These are phyloP conservation scores for Monomorium pharaonis DNA, from an alignment of 1,140 invertebrate species.

Conservation along the genomic window DNA sequence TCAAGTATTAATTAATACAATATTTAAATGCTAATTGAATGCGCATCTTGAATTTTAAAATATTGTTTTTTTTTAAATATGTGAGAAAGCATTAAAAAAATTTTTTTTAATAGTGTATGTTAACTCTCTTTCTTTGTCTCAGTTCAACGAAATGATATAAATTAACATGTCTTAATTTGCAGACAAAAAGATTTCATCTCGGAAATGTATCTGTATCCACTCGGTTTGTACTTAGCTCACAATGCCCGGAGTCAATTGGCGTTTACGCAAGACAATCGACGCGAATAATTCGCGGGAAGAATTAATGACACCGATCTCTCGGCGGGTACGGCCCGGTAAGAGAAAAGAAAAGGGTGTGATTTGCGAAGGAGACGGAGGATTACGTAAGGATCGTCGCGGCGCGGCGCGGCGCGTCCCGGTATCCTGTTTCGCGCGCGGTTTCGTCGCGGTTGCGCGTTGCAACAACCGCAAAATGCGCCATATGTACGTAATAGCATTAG, in stretches of 20 bases:
- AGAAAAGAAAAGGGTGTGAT: constrained; percentile 24
- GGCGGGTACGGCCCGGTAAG: not conserved
- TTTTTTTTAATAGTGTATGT: not conserved
- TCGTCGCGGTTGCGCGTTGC: not conserved
- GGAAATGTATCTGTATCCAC: not conserved
- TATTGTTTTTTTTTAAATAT: too few relatives aligned
- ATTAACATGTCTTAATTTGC: not conserved
- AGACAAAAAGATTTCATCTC: not conserved
- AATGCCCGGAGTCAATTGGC: constrained; percentile 32
- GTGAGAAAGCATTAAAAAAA: not conserved
- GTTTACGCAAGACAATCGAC: constrained; percentile 66
- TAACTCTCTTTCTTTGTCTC: not conserved
- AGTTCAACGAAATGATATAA: not conserved
- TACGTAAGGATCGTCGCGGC: constrained; percentile 24
- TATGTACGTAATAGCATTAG: constrained; percentile 18
- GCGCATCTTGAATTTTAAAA: not conserved
- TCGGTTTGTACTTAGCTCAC: not conserved
- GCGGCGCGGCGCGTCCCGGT: not conserved
- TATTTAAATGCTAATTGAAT: not conserved
- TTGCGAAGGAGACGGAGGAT: constrained; percentile 8
- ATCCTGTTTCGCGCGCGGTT: constrained; percentile 28
- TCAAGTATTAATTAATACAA: too few relatives aligned
- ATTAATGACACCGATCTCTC: constrained; percentile 59
- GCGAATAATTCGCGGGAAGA: constrained; percentile 42
- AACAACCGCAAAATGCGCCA: constrained; percentile 20